Conservation (phyloP, 2,888 invertebrate species). For the Caenorhabditis becei region DNA sequence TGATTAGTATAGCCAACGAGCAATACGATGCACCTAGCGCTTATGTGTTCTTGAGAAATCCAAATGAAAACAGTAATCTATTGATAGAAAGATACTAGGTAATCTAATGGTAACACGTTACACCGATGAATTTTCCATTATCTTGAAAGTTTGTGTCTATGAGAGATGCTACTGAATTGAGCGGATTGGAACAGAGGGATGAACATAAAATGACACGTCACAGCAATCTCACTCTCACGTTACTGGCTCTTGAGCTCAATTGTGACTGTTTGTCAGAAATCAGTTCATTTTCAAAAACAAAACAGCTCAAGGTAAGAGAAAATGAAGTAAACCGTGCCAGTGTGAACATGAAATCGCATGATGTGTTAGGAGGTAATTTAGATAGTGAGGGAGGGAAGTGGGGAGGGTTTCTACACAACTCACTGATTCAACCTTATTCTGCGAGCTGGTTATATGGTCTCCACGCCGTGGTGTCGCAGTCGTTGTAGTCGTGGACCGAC, state of each 20-base stretch:
- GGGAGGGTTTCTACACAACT: slow-evolving; percentile 53
- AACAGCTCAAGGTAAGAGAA: slow-evolving; percentile 6
- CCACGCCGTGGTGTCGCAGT: slow-evolving; percentile 44
- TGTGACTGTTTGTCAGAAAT: neutral
- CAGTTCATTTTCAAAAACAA: slow-evolving; percentile 9
- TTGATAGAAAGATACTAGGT: slow-evolving; percentile 13
- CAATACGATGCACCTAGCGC: slow-evolving; percentile 35
- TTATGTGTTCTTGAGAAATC: slow-evolving; percentile 8
- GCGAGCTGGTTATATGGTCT: slow-evolving; percentile 52
- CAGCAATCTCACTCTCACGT: slow-evolving; percentile 51
- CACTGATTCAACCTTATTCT: slow-evolving; percentile 66
- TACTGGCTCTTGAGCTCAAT: slow-evolving; percentile 20
- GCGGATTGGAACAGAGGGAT: slow-evolving; percentile 13
- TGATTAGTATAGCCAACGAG: slow-evolving; percentile 61
- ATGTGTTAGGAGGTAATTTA: slow-evolving; percentile 37
- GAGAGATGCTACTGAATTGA: neutral
- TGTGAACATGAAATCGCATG: slow-evolving; percentile 54
- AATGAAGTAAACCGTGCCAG: slow-evolving; percentile 46
- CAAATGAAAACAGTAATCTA: slow-evolving; percentile 7
- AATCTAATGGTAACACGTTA: slow-evolving; percentile 16
- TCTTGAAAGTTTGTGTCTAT: slow-evolving; percentile 4
- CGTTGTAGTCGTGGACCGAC: slow-evolving; percentile 40
- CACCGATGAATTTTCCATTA: neutral
- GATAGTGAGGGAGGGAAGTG: neutral
- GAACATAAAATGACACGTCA: slow-evolving; percentile 49